phyloP scores from a whole-genome alignment of 2,113 vertebrate species.

The Carettochelys insculpta region DNA sequence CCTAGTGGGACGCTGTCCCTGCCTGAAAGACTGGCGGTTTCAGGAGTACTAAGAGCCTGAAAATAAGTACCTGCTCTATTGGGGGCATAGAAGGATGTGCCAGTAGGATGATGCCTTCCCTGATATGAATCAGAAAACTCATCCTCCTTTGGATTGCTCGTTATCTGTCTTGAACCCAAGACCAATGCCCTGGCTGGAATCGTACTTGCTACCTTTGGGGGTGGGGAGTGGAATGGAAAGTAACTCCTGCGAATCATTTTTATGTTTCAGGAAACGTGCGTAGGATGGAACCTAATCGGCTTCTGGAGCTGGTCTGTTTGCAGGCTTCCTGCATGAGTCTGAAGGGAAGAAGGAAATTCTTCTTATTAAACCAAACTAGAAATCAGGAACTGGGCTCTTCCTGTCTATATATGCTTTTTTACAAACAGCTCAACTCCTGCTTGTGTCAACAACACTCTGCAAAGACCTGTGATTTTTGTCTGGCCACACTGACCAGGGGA shows the following conservation, averaged over 20 bases:
- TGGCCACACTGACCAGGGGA: neutral
- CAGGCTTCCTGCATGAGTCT: slow-evolving; percentile 43
- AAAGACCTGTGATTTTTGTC: neutral
- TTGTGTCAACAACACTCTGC: rapidly evolving
- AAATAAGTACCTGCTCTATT: rapidly evolving
- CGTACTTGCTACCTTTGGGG: neutral
- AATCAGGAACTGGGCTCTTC: slow-evolving; percentile 48
- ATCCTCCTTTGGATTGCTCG: neutral
- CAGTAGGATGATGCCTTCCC: neutral
- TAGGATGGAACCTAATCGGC: slow-evolving; percentile 20
- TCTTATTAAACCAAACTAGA: neutral
- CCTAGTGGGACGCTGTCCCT: neutral
- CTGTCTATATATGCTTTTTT: neutral
- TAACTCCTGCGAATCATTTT: neutral
- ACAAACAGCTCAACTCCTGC: neutral
- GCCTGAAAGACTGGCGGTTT: neutral
- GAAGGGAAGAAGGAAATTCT: slow-evolving; percentile 51
- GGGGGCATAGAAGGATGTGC: rapidly evolving
- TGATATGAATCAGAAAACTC: rapidly evolving
- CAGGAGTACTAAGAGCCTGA: neutral
- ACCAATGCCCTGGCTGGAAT: neutral
- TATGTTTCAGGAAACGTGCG: slow-evolving; percentile 36
- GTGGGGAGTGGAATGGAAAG: neutral
- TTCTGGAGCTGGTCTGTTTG: neutral
- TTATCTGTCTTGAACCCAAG: neutral